Conservation (phyloP, 2,888 invertebrate species). For the Gastrophysa polygoni region DNA sequence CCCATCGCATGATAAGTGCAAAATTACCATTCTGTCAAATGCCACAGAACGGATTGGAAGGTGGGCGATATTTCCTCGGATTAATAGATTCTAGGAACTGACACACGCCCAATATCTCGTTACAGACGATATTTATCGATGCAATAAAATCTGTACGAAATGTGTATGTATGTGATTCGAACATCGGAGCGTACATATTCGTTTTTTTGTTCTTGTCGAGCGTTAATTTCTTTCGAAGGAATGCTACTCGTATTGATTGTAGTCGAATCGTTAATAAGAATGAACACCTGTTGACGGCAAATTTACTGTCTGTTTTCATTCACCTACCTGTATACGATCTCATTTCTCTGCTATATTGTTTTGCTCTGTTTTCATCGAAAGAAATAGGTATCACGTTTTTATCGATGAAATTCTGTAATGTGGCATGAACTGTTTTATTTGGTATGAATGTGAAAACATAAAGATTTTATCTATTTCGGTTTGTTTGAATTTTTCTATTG, state of each 20-base stretch:
- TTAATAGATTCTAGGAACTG: background rate
- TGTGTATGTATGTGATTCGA: slow-evolving; percentile 12
- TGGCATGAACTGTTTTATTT: too few species aligned
- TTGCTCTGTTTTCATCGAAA: too few species aligned
- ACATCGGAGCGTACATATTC: background rate
- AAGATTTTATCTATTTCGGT: too few species aligned
- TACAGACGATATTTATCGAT: slow-evolving; percentile 3
- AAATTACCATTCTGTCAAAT: too few species aligned
- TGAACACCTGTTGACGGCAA: background rate
- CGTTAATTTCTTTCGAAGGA: slow-evolving; percentile 2
- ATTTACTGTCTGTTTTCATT: background rate
- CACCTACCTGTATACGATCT: too few species aligned
- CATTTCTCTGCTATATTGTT: background rate
- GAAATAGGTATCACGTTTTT: too few species aligned
- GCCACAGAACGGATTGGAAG: too few species aligned
- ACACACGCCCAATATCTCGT: background rate
- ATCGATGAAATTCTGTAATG: too few species aligned
- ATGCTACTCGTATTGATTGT: slow-evolving; percentile 8
- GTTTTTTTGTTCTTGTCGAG: background rate
- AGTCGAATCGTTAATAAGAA: background rate
- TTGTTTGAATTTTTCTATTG: too few species aligned
- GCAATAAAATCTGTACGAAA: slow-evolving; percentile 15
- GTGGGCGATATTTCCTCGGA: background rate
- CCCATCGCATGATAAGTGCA: too few species aligned
- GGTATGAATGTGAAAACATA: too few species aligned